These are phyloP conservation scores for Volucella inanis DNA, from an alignment of 2,888 invertebrate genomes.

Conservation along the genomic window DNA sequence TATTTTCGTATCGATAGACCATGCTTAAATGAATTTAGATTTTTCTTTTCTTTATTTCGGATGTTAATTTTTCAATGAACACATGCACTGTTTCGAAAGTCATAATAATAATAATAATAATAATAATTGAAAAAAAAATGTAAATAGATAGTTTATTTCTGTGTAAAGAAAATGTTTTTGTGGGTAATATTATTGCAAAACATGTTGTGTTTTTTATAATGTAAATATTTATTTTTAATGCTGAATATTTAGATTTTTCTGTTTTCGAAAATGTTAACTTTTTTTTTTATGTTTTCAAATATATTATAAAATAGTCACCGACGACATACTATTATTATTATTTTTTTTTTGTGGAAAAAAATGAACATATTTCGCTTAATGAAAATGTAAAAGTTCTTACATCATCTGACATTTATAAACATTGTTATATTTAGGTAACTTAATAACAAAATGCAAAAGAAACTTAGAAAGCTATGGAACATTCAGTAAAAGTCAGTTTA, in stretches of 20 bases:
- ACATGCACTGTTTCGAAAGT: constrained; percentile 66
- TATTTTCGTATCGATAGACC: constrained; percentile 69
- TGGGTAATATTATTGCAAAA: constrained; percentile 59
- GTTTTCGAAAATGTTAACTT: constrained; percentile 32
- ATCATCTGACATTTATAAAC: constrained; percentile 35
- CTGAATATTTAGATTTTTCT: constrained; percentile 50
- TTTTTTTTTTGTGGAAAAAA: constrained; percentile 4
- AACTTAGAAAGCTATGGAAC: constrained; percentile 38
- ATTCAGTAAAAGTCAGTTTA: constrained; percentile 49
- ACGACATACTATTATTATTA: no score
- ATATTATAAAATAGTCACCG: constrained; percentile 18
- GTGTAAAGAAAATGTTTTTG: constrained; percentile 47
- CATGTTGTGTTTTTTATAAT: constrained; percentile 35
- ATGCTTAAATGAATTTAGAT: constrained; percentile 61
- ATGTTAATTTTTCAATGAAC: constrained; percentile 51
- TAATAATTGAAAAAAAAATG: no score
- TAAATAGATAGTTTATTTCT: constrained; percentile 43
- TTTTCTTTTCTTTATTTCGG: constrained; percentile 8
- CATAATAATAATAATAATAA: no score
- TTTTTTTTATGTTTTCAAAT: constrained; percentile 25
- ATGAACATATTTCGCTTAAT: constrained; percentile 45
- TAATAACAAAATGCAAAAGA: constrained; percentile 24
- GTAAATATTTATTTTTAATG: constrained; percentile 31
- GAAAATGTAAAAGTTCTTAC: constrained; percentile 7
- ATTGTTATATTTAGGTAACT: constrained; percentile 17